Evolutionary conservation across 2,113 vertebrate genomes (phyloP), one percentile per base, ranked within the genome.

Genomic region (Phycodurus eques): DNA sequence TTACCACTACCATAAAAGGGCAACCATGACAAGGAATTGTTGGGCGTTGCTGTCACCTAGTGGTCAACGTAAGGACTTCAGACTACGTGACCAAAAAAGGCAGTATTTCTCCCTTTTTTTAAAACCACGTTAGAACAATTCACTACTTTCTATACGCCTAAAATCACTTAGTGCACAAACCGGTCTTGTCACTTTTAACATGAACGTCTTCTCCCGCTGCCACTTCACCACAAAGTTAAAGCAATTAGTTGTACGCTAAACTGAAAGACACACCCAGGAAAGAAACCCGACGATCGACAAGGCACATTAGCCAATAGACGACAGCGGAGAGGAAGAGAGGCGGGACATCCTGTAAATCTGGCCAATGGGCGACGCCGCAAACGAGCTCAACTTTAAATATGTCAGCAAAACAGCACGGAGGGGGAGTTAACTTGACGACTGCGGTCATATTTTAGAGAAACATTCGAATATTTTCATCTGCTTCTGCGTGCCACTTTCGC

Each of bases 381-480:
- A 1, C 13, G 46, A 85, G 73, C 77, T 75, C 79, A 86, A 89
- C 67, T 78, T 86, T 70, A 89, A 88, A 66, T 59, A 78, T 92
- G 90, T 90, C 90, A 91, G 89, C 85, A 87, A 88, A 89, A 87
- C 84, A 90, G 85, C 85, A 84, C 20, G 7, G 71, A 88, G 86
- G 80, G 88, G 91, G 92, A 88, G 91, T 88, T 80, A 93, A 93
- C 88, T 93, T 93, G 90, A 90, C 90, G 87, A 94, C 80, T 92
- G 93, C 94, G 94, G 94, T 95, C 94, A 94, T 94, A 93, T 94
- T 94, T 90, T 92, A 76, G 83, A 85, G 82, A 80, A 82, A 87
- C 80, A 87, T 87, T 88, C 71, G 67, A 79, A 82, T 82, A 77
- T 59, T 70, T 80, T 49, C 61, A 73, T 53, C 70, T 67, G 72